Evolutionary conservation across 2,888 invertebrate genomes (phyloP).

Genomic region (Eustalomyia histrio): DNA sequence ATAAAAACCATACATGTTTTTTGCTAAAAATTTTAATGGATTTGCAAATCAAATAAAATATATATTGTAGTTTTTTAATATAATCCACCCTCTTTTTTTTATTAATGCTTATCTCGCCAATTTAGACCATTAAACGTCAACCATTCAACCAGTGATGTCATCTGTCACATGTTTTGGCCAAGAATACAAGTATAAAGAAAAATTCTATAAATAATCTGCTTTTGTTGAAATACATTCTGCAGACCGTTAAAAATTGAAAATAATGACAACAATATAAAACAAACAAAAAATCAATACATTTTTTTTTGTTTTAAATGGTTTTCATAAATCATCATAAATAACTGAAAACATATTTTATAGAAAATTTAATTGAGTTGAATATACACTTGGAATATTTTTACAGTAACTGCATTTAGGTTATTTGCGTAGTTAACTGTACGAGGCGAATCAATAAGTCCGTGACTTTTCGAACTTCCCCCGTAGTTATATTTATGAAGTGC

Average conservation of each 20-base stretch:
- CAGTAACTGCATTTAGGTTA: too few relatives aligned
- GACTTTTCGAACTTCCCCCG: too few relatives aligned
- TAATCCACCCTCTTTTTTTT: conserved; percentile 46
- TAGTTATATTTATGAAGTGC: too few relatives aligned
- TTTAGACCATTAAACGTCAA: conserved; percentile 52
- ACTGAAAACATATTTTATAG: background rate
- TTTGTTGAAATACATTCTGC: conserved; percentile 13
- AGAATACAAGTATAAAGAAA: conserved; percentile 24
- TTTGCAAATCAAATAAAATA: background rate
- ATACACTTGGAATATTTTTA: too few relatives aligned
- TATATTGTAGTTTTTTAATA: background rate
- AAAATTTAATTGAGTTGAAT: conserved; percentile 22
- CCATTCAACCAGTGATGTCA: conserved; percentile 65
- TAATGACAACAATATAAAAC: background rate
- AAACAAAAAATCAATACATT: conserved; percentile 46
- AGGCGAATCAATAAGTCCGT: too few relatives aligned
- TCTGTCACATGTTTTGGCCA: conserved; percentile 65
- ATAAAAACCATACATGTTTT: background rate
- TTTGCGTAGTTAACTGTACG: too few relatives aligned
- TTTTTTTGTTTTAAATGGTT: background rate
- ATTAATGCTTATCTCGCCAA: conserved; percentile 17
- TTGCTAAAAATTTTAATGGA: background rate
- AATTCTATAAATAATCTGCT: conserved; percentile 47
- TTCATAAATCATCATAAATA: conserved; percentile 1
- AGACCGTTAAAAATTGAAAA: conserved; percentile 38